These are phyloP conservation scores for Cynaeus angustus DNA, from an alignment of 2,888 invertebrate genomes.

Conservation along the genomic window DNA sequence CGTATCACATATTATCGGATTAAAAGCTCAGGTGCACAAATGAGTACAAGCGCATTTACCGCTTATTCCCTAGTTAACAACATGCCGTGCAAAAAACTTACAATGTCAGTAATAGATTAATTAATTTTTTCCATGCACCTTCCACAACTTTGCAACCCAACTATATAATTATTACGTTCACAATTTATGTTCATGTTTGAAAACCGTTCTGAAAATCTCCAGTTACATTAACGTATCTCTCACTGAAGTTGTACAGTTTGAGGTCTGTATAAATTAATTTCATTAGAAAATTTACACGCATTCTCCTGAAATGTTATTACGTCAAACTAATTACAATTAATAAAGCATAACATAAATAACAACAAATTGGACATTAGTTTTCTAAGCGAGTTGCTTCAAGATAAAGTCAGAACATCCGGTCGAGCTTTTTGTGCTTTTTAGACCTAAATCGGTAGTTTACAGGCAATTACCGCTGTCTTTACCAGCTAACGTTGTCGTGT, in stretches of 20 bases:
- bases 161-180: neutral
- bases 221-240: neutral
- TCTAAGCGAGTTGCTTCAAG: conserved; percentile 5
- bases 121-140: neutral
- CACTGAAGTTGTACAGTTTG: conserved; percentile 3
- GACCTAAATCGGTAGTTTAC: conserved; percentile 28
- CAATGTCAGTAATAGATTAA: no score
- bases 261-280: conserved; percentile 26
- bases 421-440: conserved; percentile 16
- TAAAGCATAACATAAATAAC: conserved; percentile 32
- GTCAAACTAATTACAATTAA: conserved; percentile 30
- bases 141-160: no score
- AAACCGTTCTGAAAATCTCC: conserved; percentile 4
- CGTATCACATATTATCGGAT: no score
- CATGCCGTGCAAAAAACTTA: no score
- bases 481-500: conserved; percentile 12
- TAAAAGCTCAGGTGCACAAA: no score
- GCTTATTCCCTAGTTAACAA: no score
- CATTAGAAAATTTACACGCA: conserved; percentile 14
- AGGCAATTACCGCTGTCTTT: conserved; percentile 18
- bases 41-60: no score
- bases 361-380: conserved; percentile 18
- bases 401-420: conserved; percentile 24
- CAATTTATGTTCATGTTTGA: neutral
- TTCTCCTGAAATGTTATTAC: conserved; percentile 17